Conservation (phyloP, 2,113 vertebrate genomes). For the Syrmaticus mikado region DNA sequence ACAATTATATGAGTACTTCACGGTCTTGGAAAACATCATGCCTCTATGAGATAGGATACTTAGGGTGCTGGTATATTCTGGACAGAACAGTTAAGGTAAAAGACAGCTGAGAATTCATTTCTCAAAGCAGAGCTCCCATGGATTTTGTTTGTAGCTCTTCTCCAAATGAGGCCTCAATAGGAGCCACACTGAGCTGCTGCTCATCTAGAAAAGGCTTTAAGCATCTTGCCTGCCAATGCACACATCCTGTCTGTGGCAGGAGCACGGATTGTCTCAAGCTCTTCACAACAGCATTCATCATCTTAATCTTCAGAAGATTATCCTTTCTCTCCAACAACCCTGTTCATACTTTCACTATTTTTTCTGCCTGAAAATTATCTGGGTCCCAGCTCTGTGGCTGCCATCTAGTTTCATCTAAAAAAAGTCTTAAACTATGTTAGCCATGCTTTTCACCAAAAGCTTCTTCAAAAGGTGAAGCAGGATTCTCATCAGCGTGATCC, state of each 20-base stretch:
- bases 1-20: not conserved
- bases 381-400: not conserved
- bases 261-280: not conserved
- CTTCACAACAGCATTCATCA: not conserved
- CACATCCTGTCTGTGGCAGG: not conserved
- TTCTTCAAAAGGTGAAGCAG: conserved; percentile 24
- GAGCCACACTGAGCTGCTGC: not conserved
- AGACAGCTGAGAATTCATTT: not conserved
- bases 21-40: not conserved
- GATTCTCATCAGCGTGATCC: conserved; percentile 28
- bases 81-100: not conserved
- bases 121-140: not conserved
- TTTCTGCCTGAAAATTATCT: not conserved
- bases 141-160: not conserved
- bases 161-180: not conserved
- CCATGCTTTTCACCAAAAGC: not conserved
- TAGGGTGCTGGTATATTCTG: not conserved
- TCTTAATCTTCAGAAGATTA: conserved; percentile 15
- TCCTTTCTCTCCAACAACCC: not conserved
- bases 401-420: not conserved
- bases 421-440: not conserved
- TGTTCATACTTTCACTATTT: not conserved
- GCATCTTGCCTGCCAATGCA: not conserved
- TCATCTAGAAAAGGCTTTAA: not conserved
- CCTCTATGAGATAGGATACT: not conserved